Percentiles rank a stretch among this genome's conserved stretches.
phyloP scores from a whole-genome alignment of 2,113 vertebrate genomes.

The Thunnus thynnus region DNA sequence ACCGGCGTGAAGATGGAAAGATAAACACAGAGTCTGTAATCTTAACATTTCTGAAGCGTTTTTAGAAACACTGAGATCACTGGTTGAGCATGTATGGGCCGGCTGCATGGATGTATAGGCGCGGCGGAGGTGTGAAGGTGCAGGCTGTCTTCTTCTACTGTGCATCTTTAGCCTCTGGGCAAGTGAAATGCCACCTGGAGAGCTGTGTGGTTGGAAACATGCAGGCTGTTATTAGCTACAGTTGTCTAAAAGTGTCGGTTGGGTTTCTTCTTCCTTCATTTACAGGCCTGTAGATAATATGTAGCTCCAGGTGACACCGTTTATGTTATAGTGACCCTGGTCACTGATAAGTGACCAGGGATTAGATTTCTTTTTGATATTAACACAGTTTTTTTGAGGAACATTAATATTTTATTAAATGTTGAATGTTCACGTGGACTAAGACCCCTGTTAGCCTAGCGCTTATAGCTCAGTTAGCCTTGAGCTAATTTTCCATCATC shows the following conservation, averaged over 20 bases:
- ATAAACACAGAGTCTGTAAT: conserved; percentile 25
- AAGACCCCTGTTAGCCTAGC: background rate
- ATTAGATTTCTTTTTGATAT: background rate
- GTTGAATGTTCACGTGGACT: background rate
- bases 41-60: conserved; percentile 45
- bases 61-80: conserved; percentile 8
- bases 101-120: conserved; percentile 25
- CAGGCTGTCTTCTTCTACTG: background rate
- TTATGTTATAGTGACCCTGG: background rate
- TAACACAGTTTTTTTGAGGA: background rate
- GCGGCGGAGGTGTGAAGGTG: background rate
- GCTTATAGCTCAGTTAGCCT: background rate
- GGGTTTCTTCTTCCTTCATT: conserved; percentile 23
- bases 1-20: conserved; percentile 23
- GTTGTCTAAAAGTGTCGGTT: background rate
- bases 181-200: conserved; percentile 46
- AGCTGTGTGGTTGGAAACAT: background rate
- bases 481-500: background rate
- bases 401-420: background rate
- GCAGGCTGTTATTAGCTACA: conserved; percentile 40
- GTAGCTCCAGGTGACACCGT: background rate
- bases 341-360: background rate
- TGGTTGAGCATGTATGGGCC: conserved; percentile 38
- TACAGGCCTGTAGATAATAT: background rate
- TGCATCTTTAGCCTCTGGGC: conserved; percentile 31